Conservation (phyloP, 53 echinoderm and acorn worm genomes). For the Henricia sp. region DNA sequence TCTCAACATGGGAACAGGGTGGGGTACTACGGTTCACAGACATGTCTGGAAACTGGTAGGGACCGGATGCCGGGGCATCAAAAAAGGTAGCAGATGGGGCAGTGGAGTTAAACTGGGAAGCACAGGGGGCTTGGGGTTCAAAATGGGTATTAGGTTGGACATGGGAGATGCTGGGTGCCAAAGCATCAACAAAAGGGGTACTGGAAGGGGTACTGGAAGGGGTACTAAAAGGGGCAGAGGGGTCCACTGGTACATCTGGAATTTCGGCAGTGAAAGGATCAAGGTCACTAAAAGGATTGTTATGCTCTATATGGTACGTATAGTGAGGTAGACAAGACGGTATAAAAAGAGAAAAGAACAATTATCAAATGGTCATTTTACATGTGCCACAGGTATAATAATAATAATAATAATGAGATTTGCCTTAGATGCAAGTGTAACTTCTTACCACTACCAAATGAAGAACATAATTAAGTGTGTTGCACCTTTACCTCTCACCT, state of each 20-base stretch:
- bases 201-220: neutral
- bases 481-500: no score
- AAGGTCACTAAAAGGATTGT: slow-evolving; percentile 46
- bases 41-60: slow-evolving; percentile 5
- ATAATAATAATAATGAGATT: no score
- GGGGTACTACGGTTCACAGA: neutral
- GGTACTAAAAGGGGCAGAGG: no score
- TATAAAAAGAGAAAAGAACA: no score
- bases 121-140: neutral
- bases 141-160: neutral
- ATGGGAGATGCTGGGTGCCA: no score
- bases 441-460: no score
- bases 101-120: slow-evolving; percentile 10
- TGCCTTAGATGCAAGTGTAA: no score
- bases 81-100: slow-evolving; percentile 1
- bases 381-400: no score
- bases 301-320: slow-evolving; percentile 30
- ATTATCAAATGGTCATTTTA: no score
- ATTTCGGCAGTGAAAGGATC: slow-evolving; percentile 40
- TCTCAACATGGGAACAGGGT: no score
- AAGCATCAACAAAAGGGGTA: neutral
- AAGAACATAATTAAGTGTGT: no score
- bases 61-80: neutral
- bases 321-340: no score
- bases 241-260: slow-evolving; percentile 15